Percentiles rank a stretch among this genome's conserved stretches.
These are phyloP conservation scores for Calliopum simillimum DNA, from an alignment of 2,888 invertebrate species.

Conservation along the genomic window DNA sequence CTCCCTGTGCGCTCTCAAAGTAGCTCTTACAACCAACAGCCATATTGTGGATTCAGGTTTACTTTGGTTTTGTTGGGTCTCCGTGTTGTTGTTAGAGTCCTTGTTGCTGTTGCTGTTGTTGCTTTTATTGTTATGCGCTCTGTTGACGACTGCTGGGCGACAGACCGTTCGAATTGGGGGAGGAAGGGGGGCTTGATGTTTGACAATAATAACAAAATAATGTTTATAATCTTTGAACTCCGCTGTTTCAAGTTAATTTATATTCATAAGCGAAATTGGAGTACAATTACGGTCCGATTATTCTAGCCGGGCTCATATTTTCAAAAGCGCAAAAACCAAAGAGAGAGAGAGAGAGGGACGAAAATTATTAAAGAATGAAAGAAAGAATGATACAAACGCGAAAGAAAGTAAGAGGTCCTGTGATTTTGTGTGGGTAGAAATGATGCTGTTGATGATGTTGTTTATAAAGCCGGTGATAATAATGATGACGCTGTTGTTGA, in stretches of 20 bases:
- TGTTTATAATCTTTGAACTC: slow-evolving; percentile 53
- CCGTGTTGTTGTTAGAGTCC: too few relatives aligned
- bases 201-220: slow-evolving; percentile 50
- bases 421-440: slow-evolving; percentile 42
- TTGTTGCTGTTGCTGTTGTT: too few relatives aligned
- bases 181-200: background rate
- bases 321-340: slow-evolving; percentile 34
- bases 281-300: slow-evolving; percentile 64
- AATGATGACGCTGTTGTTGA: background rate
- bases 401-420: slow-evolving; percentile 25
- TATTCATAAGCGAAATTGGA: slow-evolving; percentile 66
- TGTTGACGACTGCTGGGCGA: too few relatives aligned
- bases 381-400: background rate
- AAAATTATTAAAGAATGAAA: background rate
- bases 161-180: too few relatives aligned
- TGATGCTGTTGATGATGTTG: background rate
- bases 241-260: slow-evolving; percentile 60
- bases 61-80: too few relatives aligned
- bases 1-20: too few relatives aligned
- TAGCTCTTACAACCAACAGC: too few relatives aligned
- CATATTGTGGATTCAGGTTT: too few relatives aligned
- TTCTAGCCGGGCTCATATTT: slow-evolving; percentile 42
- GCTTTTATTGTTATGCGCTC: too few relatives aligned
- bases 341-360: slow-evolving; percentile 2
- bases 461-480: background rate